These are phyloP conservation scores for Hylaeus anthracinus DNA, from an alignment of 1,140 invertebrate genomes.

Conservation along the genomic window DNA sequence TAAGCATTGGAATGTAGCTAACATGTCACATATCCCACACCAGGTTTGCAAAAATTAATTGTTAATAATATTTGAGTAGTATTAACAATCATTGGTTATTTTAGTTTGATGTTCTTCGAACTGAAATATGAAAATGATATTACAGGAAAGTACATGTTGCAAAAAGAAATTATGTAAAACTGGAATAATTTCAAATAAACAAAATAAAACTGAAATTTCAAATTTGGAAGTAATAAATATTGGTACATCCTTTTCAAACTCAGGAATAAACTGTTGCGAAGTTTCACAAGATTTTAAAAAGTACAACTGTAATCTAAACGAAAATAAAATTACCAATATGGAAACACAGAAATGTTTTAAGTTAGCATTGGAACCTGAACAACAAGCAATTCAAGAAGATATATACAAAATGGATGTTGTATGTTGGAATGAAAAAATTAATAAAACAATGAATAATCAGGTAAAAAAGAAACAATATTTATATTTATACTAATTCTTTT, in stretches of 20 bases:
- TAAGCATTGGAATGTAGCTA: slow-evolving; percentile 26
- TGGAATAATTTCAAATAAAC: neutral
- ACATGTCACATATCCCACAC: slow-evolving; percentile 28
- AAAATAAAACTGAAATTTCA: slow-evolving; percentile 8
- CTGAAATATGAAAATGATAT: neutral
- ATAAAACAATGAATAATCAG: slow-evolving; percentile 14
- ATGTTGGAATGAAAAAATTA: slow-evolving; percentile 32
- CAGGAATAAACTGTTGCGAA: slow-evolving; percentile 15
- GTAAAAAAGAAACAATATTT: slow-evolving; percentile 9
- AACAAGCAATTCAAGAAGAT: slow-evolving; percentile 61
- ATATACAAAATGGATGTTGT: slow-evolving; percentile 71
- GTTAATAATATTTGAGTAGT: neutral
- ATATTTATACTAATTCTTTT: slow-evolving; percentile 4
- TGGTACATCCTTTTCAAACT: neutral
- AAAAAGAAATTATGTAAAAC: slow-evolving; percentile 10
- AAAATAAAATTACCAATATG: slow-evolving; percentile 27
- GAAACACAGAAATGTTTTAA: slow-evolving; percentile 3
- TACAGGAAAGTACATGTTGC: slow-evolving; percentile 12
- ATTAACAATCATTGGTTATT: neutral
- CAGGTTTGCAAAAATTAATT: slow-evolving; percentile 44
- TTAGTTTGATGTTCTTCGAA: neutral
- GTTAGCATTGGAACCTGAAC: slow-evolving; percentile 42
- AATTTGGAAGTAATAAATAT: slow-evolving; percentile 8
- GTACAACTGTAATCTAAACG: neutral
- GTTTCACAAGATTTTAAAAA: slow-evolving; percentile 15